phyloP scores from a whole-genome alignment of 1,140 invertebrate genomes.

The Aphis gossypii region DNA sequence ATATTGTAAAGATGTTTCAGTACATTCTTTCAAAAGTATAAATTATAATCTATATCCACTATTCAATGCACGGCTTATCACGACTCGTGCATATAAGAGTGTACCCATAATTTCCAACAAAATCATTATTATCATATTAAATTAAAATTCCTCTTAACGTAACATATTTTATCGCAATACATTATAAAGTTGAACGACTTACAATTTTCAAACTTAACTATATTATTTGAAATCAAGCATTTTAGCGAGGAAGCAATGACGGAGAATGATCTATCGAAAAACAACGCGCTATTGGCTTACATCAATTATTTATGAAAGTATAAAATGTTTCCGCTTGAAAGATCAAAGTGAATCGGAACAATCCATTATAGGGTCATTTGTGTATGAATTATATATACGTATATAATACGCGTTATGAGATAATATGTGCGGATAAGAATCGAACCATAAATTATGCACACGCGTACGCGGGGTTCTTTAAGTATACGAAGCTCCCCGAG shows the following conservation, averaged over 20 bases:
- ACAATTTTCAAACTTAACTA: background rate
- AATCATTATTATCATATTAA: background rate
- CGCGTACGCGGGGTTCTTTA: background rate
- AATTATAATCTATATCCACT: background rate
- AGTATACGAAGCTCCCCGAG: background rate
- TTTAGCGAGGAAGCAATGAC: background rate
- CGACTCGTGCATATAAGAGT: background rate
- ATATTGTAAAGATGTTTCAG: too few relatives aligned
- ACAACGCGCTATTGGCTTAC: too few relatives aligned
- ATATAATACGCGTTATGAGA: background rate
- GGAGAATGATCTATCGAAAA: background rate
- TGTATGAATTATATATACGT: background rate
- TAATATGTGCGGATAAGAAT: slow-evolving; percentile 21
- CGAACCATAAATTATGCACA: slow-evolving; percentile 35
- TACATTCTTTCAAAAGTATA: background rate
- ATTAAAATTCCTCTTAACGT: background rate
- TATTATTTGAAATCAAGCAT: background rate
- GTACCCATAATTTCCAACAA: background rate
- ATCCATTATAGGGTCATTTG: background rate
- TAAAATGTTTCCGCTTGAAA: background rate
- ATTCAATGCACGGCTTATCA: too few relatives aligned
- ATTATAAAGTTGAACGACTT: background rate
- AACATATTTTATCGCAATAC: background rate
- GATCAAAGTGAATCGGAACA: slow-evolving; percentile 33
- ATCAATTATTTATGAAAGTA: background rate